Conservation (phyloP, 92 coral and sea anemone genomes). For the Parazoanthus swiftii region DNA sequence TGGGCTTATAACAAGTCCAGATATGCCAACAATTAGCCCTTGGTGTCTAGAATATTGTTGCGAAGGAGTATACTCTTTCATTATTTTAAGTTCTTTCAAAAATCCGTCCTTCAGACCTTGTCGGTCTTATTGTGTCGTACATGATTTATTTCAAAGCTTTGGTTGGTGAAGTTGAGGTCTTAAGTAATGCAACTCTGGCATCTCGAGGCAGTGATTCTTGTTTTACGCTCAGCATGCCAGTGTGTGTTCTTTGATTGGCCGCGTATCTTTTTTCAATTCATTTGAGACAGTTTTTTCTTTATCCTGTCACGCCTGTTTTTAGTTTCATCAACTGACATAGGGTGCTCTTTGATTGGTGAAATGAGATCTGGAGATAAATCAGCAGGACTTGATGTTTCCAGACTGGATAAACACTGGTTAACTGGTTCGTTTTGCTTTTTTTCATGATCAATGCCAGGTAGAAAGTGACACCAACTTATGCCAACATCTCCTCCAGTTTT, state of each 20-base stretch:
- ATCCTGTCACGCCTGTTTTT: slow-evolving; percentile 14
- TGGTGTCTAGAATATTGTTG: too few species aligned
- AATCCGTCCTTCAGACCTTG: slow-evolving; percentile 42
- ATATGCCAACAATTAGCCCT: too few species aligned
- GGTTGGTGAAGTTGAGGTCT: slow-evolving; percentile 34
- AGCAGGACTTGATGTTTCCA: slow-evolving; percentile 8
- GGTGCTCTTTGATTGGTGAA: slow-evolving; percentile 38
- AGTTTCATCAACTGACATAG: not conserved
- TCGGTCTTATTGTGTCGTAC: slow-evolving; percentile 7
- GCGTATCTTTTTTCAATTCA: too few species aligned
- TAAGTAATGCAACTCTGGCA: slow-evolving; percentile 38
- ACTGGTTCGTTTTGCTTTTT: slow-evolving; percentile 1
- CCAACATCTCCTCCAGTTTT: too few species aligned
- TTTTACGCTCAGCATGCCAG: slow-evolving; percentile 19
- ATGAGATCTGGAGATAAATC: slow-evolving; percentile 17
- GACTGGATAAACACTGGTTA: slow-evolving; percentile 12
- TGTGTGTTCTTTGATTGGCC: not conserved
- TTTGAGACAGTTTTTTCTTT: too few species aligned
- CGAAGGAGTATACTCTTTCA: not conserved
- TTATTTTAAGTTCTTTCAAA: slow-evolving; percentile 27
- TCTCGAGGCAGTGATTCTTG: slow-evolving; percentile 36
- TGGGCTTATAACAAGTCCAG: too few species aligned
- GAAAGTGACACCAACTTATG: too few species aligned
- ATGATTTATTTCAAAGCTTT: slow-evolving; percentile 37
- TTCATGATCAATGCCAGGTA: too few species aligned